Evolutionary conservation across 2,797 vertebrate species (phyloP).

Genomic region (Cygnus olor): DNA sequence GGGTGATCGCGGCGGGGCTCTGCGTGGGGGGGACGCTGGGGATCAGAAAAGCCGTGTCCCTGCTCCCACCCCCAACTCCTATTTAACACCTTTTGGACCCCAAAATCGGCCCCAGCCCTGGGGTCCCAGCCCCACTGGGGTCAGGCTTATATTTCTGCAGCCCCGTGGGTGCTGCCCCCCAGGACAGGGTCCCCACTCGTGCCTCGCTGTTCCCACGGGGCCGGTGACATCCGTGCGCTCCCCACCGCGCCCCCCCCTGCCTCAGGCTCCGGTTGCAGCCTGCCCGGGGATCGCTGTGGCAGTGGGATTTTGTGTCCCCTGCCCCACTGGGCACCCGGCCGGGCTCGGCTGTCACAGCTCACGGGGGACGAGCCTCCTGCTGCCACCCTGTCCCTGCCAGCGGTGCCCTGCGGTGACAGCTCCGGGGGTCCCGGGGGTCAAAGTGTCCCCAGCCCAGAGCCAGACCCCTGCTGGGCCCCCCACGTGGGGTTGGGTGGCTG

Average conservation of each 20-base stretch:
- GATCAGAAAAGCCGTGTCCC: not conserved
- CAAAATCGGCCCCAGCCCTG: not conserved
- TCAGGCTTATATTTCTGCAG: not conserved
- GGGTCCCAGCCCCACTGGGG: not conserved
- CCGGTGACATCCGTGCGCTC: not conserved
- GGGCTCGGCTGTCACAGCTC: not conserved
- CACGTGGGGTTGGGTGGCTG: not conserved
- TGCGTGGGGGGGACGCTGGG: not conserved
- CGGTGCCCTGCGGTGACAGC: not conserved
- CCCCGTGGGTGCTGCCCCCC: not conserved
- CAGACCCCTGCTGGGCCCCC: no score
- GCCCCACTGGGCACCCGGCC: not conserved
- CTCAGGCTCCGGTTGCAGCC: not conserved
- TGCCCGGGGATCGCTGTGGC: not conserved
- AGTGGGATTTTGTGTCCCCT: rapidly evolving
- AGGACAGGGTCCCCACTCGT: no score
- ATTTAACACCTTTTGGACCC: not conserved
- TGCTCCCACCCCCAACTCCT: rapidly evolving
- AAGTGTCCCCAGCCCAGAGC: not conserved
- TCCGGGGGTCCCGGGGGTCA: not conserved
- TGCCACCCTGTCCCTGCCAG: rapidly evolving
- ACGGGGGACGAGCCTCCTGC: rapidly evolving
- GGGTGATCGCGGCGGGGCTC: not conserved
- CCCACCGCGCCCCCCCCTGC: rapidly evolving
- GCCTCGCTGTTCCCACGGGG: not conserved